phyloP scores from a whole-genome alignment of 92 coral and sea anemone species.

The Blastomussa wellsi region DNA sequence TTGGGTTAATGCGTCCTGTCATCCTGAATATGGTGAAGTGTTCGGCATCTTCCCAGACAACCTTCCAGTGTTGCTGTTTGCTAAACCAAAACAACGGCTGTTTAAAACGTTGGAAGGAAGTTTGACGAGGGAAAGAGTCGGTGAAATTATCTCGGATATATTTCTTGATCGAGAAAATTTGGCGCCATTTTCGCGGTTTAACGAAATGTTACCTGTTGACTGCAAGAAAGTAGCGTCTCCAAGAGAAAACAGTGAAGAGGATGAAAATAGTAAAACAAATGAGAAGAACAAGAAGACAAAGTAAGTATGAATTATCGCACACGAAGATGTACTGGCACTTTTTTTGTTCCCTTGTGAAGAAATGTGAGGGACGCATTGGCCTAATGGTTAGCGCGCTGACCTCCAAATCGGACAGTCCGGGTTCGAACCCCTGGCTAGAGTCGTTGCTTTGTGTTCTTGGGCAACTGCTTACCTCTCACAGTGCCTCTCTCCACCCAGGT shows the following conservation, averaged over 20 bases:
- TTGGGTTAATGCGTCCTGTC: constrained; percentile 90
- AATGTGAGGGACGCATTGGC: too few species aligned
- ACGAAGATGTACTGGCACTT: background rate
- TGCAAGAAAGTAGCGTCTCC: constrained; percentile 24
- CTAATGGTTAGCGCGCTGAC: too few species aligned
- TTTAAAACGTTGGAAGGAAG: constrained; percentile 62
- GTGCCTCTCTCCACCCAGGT: too few species aligned
- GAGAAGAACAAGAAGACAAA: constrained; percentile 5
- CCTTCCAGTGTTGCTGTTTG: constrained; percentile 79
- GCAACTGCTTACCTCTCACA: too few species aligned
- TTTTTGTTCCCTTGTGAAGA: background rate
- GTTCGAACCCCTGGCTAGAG: too few species aligned
- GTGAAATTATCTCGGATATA: constrained; percentile 59
- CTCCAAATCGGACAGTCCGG: too few species aligned
- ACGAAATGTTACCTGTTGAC: constrained; percentile 65
- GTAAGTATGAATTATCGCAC: background rate
- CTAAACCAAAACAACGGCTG: constrained; percentile 79
- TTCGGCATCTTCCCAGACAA: constrained; percentile 79
- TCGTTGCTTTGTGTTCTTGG: too few species aligned
- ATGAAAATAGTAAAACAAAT: background rate
- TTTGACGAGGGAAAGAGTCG: constrained; percentile 49
- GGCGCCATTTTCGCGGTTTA: constrained; percentile 78
- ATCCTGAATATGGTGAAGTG: constrained; percentile 86
- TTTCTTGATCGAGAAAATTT: constrained; percentile 63
- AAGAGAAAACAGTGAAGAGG: background rate